Evolutionary conservation across 2,888 invertebrate species (phyloP).

Genomic region (Horisme vitalbata): DNA sequence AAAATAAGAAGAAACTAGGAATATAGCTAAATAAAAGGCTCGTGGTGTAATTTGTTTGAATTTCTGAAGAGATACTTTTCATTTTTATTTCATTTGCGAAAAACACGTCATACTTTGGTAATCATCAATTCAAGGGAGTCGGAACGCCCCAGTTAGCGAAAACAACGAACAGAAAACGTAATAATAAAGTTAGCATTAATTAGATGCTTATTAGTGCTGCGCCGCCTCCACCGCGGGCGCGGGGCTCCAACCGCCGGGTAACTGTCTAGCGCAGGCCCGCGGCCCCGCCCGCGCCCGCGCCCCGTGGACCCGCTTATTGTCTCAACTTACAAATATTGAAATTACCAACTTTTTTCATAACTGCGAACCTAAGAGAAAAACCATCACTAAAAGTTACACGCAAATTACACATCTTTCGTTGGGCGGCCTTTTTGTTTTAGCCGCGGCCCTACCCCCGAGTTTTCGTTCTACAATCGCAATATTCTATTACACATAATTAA

Average conservation of each 20-base stretch:
- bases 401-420: slow-evolving; percentile 20
- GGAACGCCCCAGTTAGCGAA: neutral
- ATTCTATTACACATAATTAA: no score
- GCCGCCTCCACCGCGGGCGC: neutral
- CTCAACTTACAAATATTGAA: slow-evolving; percentile 26
- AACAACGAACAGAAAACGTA: slow-evolving; percentile 7
- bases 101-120: no score
- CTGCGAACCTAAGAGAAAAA: slow-evolving; percentile 9
- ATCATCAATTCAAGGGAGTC: no score
- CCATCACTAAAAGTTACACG: slow-evolving; percentile 15
- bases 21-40: no score
- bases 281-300: neutral
- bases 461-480: no score
- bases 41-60: no score
- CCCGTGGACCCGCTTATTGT: slow-evolving; percentile 14
- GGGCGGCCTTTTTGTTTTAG: slow-evolving; percentile 14
- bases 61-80: no score
- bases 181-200: slow-evolving; percentile 17
- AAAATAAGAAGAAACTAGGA: no score
- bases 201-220: slow-evolving; percentile 11
- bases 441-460: neutral
- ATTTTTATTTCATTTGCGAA: no score
- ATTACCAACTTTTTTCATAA: slow-evolving; percentile 34
- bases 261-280: neutral
- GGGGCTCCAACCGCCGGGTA: slow-evolving; percentile 5